These are phyloP conservation scores for Netelia melanura DNA, from an alignment of 2,888 invertebrate genomes.

Conservation along the genomic window DNA sequence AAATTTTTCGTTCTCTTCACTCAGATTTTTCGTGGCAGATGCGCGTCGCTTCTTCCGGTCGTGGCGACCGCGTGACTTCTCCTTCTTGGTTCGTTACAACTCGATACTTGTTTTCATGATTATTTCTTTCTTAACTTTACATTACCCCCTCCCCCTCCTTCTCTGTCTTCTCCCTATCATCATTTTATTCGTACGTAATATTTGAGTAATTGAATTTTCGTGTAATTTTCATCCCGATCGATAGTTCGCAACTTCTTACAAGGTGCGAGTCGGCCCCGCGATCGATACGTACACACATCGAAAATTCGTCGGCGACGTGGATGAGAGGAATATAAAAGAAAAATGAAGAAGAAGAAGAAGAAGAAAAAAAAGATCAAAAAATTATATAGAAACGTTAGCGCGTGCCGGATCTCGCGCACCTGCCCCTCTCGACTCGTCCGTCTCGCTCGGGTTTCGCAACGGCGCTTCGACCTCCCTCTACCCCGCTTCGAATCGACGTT, in stretches of 20 bases:
- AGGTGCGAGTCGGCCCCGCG: constrained; percentile 3
- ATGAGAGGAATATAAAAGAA: background rate
- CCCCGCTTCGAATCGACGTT: background rate
- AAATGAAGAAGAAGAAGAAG: background rate
- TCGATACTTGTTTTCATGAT: background rate
- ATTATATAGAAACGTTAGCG: constrained; percentile 38
- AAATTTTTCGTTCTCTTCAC: constrained; percentile 36
- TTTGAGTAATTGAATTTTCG: constrained; percentile 38
- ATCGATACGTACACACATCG: constrained; percentile 24
- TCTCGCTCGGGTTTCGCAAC: background rate
- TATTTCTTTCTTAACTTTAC: background rate
- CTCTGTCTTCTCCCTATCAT: background rate
- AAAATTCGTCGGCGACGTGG: constrained; percentile 17
- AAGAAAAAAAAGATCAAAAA: constrained; percentile 1
- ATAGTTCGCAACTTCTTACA: background rate
- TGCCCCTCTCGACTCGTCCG: constrained; percentile 12
- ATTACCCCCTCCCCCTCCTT: background rate
- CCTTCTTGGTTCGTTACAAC: background rate
- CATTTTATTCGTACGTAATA: constrained; percentile 17
- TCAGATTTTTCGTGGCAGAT: constrained; percentile 55
- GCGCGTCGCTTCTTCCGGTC: constrained; percentile 1
- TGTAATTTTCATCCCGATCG: constrained; percentile 9
- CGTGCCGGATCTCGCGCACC: constrained; percentile 45
- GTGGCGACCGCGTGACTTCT: background rate
- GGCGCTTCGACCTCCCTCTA: background rate